These are phyloP conservation scores for Capitulum mitella DNA, from an alignment of 2,888 invertebrate genomes.

Conservation along the genomic window DNA sequence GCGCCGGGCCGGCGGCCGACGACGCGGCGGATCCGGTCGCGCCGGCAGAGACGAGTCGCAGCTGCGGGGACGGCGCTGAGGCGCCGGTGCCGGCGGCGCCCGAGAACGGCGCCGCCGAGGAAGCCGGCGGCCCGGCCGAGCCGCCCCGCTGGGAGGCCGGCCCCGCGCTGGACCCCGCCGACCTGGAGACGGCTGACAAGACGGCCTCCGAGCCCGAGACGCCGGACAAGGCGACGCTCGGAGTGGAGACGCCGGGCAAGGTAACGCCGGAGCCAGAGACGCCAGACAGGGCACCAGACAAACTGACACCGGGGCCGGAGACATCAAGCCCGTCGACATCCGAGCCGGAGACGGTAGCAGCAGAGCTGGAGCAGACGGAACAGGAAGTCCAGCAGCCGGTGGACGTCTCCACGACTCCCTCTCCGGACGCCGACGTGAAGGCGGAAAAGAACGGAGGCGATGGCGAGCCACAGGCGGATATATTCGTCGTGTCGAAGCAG, in stretches of 20 bases:
- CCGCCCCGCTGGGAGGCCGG: too few species aligned
- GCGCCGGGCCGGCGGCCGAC: neutral
- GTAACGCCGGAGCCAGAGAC: neutral
- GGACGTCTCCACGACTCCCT: too few species aligned
- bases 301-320: too few species aligned
- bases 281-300: too few species aligned
- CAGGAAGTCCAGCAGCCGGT: too few species aligned
- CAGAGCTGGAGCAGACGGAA: too few species aligned
- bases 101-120: neutral
- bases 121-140: neutral
- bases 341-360: too few species aligned
- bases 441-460: neutral
- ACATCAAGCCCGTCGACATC: too few species aligned
- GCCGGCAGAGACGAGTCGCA: constrained; percentile 30
- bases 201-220: neutral
- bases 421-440: neutral
- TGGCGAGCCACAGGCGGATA: neutral
- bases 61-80: constrained; percentile 29
- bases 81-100: constrained; percentile 29
- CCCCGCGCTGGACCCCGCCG: neutral
- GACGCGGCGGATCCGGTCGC: constrained; percentile 26
- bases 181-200: neutral
- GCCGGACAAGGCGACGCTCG: neutral
- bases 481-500: neutral
- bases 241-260: neutral